Evolutionary conservation across 2,888 invertebrate genomes (phyloP).

Genomic region (Crocallis elinguaria): DNA sequence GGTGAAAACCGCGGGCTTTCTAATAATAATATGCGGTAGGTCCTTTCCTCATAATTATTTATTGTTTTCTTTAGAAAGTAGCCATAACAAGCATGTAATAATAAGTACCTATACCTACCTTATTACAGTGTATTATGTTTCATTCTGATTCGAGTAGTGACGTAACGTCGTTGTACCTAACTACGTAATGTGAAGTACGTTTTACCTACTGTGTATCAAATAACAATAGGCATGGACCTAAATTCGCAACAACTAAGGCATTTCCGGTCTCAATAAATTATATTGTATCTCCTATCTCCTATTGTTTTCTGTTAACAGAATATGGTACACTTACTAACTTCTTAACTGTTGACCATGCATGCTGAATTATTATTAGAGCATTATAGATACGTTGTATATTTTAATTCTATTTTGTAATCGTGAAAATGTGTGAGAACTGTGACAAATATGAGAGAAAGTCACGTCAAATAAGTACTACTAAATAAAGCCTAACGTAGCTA

Average conservation of each 20-base stretch:
- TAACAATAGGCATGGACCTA: constrained; percentile 1
- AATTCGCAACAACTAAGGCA: constrained; percentile 4
- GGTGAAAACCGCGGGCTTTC: no score
- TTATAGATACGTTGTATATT: no score
- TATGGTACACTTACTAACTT: background rate
- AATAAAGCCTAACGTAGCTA: no score
- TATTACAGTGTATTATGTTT: background rate
- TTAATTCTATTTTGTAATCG: no score
- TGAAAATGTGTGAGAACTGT: no score
- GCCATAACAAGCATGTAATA: background rate
- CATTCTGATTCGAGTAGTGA: background rate
- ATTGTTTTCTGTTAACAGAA: constrained; percentile 1
- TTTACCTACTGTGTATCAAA: background rate
- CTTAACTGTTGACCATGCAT: no score
- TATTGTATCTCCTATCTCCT: background rate
- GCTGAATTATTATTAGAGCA: no score
- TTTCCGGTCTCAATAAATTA: constrained; percentile 9
- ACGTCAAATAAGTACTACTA: no score
- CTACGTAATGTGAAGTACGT: background rate
- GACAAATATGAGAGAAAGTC: no score
- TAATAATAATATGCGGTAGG: no score
- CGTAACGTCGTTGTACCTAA: background rate
- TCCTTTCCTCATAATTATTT: background rate
- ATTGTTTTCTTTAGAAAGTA: constrained; percentile 2
- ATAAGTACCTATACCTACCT: background rate